Percentiles rank a stretch among this genome's conserved stretches.
Evolutionary conservation across 35 echinoderm and acorn worm genomes (phyloP).

Genomic region (Apostichopus japonicus): DNA sequence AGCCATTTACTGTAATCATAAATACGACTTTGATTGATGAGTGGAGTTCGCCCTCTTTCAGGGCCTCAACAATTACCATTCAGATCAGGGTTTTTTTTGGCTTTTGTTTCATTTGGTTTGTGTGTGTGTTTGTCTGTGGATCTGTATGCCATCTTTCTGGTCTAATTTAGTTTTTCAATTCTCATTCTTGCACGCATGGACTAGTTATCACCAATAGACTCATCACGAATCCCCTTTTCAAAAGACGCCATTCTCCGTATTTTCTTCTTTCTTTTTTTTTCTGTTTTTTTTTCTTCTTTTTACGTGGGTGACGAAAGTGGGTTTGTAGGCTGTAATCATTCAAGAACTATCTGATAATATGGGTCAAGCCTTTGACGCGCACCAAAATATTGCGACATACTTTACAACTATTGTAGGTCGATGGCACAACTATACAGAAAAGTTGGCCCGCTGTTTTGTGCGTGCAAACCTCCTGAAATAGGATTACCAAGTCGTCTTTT

Average conservation of each 20-base stretch:
- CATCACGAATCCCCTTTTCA: background rate
- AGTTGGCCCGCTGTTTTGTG: background rate
- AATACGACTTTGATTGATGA: background rate
- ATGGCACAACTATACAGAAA: background rate
- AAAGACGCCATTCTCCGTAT: too few species aligned
- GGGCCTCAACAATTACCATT: background rate
- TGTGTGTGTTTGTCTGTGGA: background rate
- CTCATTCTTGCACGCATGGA: background rate
- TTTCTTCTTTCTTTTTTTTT: background rate
- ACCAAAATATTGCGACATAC: background rate
- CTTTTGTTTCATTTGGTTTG: background rate
- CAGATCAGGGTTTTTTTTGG: background rate
- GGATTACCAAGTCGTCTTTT: background rate
- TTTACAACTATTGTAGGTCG: background rate
- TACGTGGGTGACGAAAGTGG: background rate
- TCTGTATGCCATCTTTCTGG: background rate
- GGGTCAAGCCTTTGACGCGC: background rate
- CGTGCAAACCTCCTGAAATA: background rate
- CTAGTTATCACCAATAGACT: background rate
- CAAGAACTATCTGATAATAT: background rate
- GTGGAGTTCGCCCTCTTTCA: background rate
- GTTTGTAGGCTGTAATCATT: background rate
- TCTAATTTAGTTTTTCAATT: background rate
- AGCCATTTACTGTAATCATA: background rate
- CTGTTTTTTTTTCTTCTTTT: background rate